phyloP scores from a whole-genome alignment of 2,888 invertebrate genomes.

The Lamproptera curius region DNA sequence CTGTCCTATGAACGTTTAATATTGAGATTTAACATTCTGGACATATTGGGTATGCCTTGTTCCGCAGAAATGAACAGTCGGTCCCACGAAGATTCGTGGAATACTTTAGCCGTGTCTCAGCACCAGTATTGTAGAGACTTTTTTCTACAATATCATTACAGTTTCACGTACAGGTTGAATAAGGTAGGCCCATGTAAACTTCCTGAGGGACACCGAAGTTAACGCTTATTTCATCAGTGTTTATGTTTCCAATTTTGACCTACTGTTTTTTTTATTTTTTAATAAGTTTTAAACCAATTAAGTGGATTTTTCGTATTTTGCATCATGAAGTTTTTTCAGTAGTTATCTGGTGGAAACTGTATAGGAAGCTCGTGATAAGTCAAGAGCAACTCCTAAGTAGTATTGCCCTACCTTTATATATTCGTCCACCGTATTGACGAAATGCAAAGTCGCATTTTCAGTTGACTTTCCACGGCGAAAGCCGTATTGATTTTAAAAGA shows the following conservation, averaged over 20 bases:
- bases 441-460: not conserved
- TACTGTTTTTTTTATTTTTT: too few relatives aligned
- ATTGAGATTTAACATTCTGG: too few relatives aligned
- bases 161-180: not conserved
- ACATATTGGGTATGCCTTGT: too few relatives aligned
- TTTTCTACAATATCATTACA: not conserved
- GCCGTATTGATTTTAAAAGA: not conserved
- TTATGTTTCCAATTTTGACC: not conserved
- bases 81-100: too few relatives aligned
- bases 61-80: too few relatives aligned
- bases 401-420: too few relatives aligned
- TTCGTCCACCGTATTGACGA: not conserved
- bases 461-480: not conserved
- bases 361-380: not conserved
- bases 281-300: not conserved
- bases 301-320: too few relatives aligned
- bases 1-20: too few relatives aligned
- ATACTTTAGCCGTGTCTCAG: too few relatives aligned
- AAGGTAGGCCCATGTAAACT: not conserved
- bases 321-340: not conserved
- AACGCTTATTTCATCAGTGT: not conserved
- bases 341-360: not conserved
- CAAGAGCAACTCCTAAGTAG: too few relatives aligned
- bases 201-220: not conserved
- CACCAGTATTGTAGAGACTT: not conserved